A percentile compares a stretch with the other conserved stretches of the same genome.
Evolutionary conservation across 1,140 invertebrate genomes (phyloP).

Genomic region (Dinoponera quadriceps): DNA sequence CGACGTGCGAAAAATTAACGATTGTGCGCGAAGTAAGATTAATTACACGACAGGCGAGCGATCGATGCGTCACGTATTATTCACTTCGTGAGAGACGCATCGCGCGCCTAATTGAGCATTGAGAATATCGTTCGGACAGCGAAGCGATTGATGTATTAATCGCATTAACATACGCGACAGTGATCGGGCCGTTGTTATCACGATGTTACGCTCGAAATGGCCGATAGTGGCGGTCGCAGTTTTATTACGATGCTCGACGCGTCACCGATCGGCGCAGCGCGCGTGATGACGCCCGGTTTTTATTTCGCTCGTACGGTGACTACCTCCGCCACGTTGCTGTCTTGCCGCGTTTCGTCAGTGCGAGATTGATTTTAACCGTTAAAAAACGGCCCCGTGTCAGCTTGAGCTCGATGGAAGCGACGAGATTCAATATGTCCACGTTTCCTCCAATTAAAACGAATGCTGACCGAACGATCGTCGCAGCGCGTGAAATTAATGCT

Average conservation of each 20-base stretch:
- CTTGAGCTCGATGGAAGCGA: too few relatives aligned
- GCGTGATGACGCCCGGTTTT: too few relatives aligned
- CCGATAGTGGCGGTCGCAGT: too few relatives aligned
- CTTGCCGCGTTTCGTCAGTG: too few relatives aligned
- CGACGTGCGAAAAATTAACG: neutral
- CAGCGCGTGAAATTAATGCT: neutral
- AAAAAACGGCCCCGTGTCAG: too few relatives aligned
- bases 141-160: conserved; percentile 28
- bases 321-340: too few relatives aligned
- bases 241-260: too few relatives aligned
- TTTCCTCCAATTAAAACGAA: neutral
- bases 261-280: too few relatives aligned
- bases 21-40: conserved; percentile 23
- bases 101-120: conserved; percentile 50
- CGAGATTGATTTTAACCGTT: too few relatives aligned
- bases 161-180: conserved; percentile 22
- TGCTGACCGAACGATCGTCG: neutral
- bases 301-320: too few relatives aligned
- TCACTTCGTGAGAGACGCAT: conserved; percentile 15
- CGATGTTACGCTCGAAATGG: neutral
- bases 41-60: conserved; percentile 20
- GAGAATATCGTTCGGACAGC: conserved; percentile 15
- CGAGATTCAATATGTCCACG: too few relatives aligned
- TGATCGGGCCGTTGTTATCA: neutral
- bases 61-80: conserved; percentile 5